phyloP scores from a whole-genome alignment of 1,140 invertebrate genomes.

The Palaemon carinicauda region DNA sequence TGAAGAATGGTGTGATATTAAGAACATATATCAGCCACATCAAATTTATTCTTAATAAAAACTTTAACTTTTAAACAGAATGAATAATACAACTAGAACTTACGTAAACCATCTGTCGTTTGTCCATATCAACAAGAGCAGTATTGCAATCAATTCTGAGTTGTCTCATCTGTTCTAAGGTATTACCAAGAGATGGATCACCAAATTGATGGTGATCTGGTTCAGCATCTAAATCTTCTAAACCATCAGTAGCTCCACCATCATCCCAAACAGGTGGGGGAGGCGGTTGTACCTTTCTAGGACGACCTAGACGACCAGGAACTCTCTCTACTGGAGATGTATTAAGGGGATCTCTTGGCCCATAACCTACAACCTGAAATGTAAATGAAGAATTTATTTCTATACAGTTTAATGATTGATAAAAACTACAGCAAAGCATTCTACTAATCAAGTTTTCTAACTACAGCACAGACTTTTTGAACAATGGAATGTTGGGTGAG shows the following conservation, averaged over 20 bases:
- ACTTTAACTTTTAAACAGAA: no score
- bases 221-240: conserved; percentile 24
- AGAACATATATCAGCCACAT: no score
- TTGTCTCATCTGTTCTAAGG: conserved; percentile 55
- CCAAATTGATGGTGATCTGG: conserved; percentile 27
- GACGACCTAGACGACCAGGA: conserved; percentile 27
- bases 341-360: conserved; percentile 28
- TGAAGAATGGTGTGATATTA: no score
- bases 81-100: not conserved
- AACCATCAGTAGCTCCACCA: conserved; percentile 33
- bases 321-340: conserved; percentile 31
- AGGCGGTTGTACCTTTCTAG: conserved; percentile 28
- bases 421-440: no score
- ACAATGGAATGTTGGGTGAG: no score
- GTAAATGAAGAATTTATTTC: no score
- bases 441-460: no score
- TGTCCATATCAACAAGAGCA: conserved; percentile 51
- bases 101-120: conserved; percentile 56
- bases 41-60: no score
- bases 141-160: conserved; percentile 54
- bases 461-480: no score
- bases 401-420: no score
- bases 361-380: conserved; percentile 47
- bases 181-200: conserved; percentile 42
- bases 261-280: conserved; percentile 43